Evolutionary conservation across 2,888 invertebrate genomes (phyloP), one percentile per base, ranked within the genome.

Genomic region (Lasioglossum villosulum): DNA sequence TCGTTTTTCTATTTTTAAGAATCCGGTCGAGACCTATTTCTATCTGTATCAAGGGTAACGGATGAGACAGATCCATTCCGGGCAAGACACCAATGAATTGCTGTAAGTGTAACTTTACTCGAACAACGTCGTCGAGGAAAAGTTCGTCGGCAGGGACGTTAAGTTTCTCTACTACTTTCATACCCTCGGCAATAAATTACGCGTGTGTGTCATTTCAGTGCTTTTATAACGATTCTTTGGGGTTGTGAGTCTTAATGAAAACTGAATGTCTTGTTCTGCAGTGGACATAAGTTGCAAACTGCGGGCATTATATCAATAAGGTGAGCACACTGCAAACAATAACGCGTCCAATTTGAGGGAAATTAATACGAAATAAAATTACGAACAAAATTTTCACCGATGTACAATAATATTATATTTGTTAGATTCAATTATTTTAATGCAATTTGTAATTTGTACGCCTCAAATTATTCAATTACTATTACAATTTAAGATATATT

Each of bases 31-130:
- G 23, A 37, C 70, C 30, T 39, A 70, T 70, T 23, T 70, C 14
- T 70, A 70, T 70, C 70, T 70, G 23, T 70, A 70, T 70, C 39
- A 70, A n/a, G 37, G 37, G 14, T 70, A 70, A 70, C 12, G 70
- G 70, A 70, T 70, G 70, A 14, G 39, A 39, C 37, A 70, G n/a
- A 70, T 70, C 37, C 70, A 39, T 70, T 70, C n/a, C n/a, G n/a
- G 70, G 39, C 12, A 70, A 14, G 70, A 39, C 70, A 70, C 37
- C 70, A 70, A 70, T 70, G 70, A 70, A 70, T 70, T 70, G 70
- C 70, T 39, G 70, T 70, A 70, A 70, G 70, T 70, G 70, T 70
- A 75, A 30, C 42, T 39, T 45, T 23, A 45, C 63, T 45, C 39
- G 37, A 63, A 27, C 42, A 39, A 70, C 39, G 37, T 39, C 70